Base-by-base conservation (phyloP, 2,797 vertebrate genomes). In the Melanotaenia trifasciata region DNA sequence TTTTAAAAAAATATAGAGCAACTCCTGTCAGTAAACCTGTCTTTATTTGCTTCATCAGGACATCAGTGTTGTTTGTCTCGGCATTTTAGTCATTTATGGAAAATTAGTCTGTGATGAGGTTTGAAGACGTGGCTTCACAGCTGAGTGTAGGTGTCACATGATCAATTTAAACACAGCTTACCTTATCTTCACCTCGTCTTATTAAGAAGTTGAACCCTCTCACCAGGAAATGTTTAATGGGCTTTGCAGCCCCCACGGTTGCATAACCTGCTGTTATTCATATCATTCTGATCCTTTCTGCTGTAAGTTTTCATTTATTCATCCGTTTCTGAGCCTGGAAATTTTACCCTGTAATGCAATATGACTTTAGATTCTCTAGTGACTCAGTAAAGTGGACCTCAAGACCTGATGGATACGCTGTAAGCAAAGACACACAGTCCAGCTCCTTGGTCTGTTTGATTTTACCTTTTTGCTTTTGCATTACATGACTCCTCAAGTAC, bases 401-500 rank as follows among this genome's bases (percentile, higher is more conserved):
- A 24, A 61, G 38, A 70, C 2, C 57, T 22, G 65, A 72, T 57
- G 6, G 58, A 54, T 24, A 6, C 1, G 4, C 28, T 20, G 18
- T 20, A 50, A 18, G 70, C 64, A 20, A 2, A 68, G 14, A 10
- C 12, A 10, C 14, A 58, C n/a, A 67, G 36, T 58, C 53, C n/a
- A 56, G 32, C 14, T 1, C 24, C 43, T 57, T 22, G 9, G 12
- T 67, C 35, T 56, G 11, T 33, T 79, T 36, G 12, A 0, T 59
- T 75, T 70, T 56, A 24, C 33, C 20, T 70, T 64, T 70, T 74
- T 47, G 30, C n/a, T 30, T 73, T 53, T 65, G n/a, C 53, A 10
- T 88, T 85, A 87, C 59, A 61, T 70, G 76, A 84, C 72, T 77
- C 50, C 70, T 78, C 54, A 64, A 76, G 86, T 67, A 72, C 83